Percentiles rank a stretch among this genome's conserved stretches.
phyloP scores from a whole-genome alignment of 1,140 invertebrate genomes.

The Zaprionus ornatus region DNA sequence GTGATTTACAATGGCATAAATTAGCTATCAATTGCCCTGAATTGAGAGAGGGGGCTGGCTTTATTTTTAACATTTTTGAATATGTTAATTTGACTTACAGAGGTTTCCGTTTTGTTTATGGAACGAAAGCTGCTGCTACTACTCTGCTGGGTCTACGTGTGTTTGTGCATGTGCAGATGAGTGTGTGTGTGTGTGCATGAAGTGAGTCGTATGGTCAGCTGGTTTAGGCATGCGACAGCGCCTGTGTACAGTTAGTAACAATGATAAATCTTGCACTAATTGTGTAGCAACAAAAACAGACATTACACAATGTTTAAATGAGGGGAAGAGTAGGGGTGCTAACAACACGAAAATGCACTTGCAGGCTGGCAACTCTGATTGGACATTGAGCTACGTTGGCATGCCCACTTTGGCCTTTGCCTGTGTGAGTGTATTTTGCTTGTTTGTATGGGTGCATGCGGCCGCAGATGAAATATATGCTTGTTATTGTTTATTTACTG shows the following conservation, averaged over 20 bases:
- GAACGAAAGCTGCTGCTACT: slow-evolving; percentile 10
- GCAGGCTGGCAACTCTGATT: slow-evolving; percentile 48
- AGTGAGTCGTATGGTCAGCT: slow-evolving; percentile 40
- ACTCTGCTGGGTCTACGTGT: neutral
- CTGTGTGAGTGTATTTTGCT: neutral
- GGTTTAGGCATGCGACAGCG: slow-evolving; percentile 33
- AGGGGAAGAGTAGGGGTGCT: neutral
- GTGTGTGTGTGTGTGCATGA: neutral
- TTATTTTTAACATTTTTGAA: slow-evolving; percentile 23
- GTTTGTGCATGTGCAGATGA: neutral
- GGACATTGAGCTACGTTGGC: slow-evolving; percentile 52
- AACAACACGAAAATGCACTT: slow-evolving; percentile 28
- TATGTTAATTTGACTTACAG: slow-evolving; percentile 47
- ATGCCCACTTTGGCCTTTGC: slow-evolving; percentile 32
- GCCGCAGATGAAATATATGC: slow-evolving; percentile 27
- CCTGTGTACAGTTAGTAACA: slow-evolving; percentile 36
- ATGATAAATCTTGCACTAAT: slow-evolving; percentile 44
- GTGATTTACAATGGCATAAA: slow-evolving; percentile 41
- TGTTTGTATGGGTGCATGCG: neutral
- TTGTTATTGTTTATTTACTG: slow-evolving; percentile 28
- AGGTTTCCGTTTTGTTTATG: slow-evolving; percentile 44
- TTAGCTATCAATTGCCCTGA: slow-evolving; percentile 21
- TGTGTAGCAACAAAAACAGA: slow-evolving; percentile 27
- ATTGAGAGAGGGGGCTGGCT: neutral
- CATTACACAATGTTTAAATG: slow-evolving; percentile 46